Conservation (phyloP, 2,113 vertebrate genomes). For the Callocephalon fimbriatum region DNA sequence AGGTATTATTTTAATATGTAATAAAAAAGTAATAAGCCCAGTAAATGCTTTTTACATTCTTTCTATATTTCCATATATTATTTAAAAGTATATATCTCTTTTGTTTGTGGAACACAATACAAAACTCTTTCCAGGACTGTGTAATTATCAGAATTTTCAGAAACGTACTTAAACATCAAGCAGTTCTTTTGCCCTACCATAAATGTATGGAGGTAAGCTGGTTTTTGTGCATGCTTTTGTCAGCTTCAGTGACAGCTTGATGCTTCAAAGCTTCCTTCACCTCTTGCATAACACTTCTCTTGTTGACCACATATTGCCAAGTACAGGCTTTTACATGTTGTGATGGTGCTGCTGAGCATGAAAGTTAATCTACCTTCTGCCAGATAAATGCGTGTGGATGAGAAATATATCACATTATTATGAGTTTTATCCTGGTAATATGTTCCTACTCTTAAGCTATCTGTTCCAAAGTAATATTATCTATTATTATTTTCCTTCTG, state of each 20-base stretch:
- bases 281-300: rapidly evolving
- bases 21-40: too few species aligned
- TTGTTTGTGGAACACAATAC: neutral
- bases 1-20: neutral
- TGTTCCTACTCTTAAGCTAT: neutral
- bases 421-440: neutral
- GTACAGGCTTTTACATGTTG: neutral
- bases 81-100: neutral
- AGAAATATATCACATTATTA: neutral
- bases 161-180: neutral
- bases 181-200: neutral
- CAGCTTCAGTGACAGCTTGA: neutral
- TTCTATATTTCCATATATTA: neutral
- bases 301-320: neutral
- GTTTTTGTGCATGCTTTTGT: neutral
- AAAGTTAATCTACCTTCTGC: neutral
- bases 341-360: neutral
- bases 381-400: neutral
- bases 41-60: neutral
- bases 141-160: neutral
- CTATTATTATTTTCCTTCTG: neutral
- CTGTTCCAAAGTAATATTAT: neutral
- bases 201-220: neutral
- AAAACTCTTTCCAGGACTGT: neutral
- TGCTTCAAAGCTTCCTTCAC: neutral